Evolutionary conservation across 2,113 vertebrate genomes (phyloP).

Genomic region (Lagopus leucura): DNA sequence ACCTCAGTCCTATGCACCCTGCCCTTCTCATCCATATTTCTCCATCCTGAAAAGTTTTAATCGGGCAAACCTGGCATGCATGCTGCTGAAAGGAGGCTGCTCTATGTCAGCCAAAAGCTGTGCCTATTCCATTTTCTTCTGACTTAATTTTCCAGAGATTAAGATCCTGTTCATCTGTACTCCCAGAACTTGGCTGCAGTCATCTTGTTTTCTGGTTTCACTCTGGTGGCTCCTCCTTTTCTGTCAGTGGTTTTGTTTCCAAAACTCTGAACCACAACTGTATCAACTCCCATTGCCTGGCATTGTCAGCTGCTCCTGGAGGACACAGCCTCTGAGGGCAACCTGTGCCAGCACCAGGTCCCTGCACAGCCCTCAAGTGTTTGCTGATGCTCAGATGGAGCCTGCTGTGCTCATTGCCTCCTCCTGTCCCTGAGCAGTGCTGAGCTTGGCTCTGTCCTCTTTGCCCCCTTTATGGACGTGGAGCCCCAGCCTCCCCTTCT

Average conservation of each 20-base stretch:
- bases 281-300: not conserved
- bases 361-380: not conserved
- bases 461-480: too few relatives aligned
- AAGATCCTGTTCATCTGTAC: slow-evolving; percentile 67
- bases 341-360: not conserved
- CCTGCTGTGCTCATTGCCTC: not conserved
- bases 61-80: slow-evolving; percentile 45
- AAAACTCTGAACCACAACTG: not conserved
- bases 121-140: slow-evolving; percentile 73
- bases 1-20: slow-evolving; percentile 21
- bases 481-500: too few relatives aligned
- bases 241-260: not conserved
- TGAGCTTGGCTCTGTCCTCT: not conserved
- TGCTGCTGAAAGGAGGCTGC: not conserved
- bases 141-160: slow-evolving; percentile 83
- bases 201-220: slow-evolving; percentile 15
- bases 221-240: slow-evolving; percentile 37
- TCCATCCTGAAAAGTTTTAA: slow-evolving; percentile 49
- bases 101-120: slow-evolving; percentile 50
- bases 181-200: slow-evolving; percentile 31
- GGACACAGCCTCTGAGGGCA: not conserved
- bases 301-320: not conserved
- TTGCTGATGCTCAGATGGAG: not conserved
- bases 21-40: not conserved
- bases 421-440: not conserved